Base-by-base conservation (phyloP, 2,797 vertebrate genomes). In the Coendou prehensilis region DNA sequence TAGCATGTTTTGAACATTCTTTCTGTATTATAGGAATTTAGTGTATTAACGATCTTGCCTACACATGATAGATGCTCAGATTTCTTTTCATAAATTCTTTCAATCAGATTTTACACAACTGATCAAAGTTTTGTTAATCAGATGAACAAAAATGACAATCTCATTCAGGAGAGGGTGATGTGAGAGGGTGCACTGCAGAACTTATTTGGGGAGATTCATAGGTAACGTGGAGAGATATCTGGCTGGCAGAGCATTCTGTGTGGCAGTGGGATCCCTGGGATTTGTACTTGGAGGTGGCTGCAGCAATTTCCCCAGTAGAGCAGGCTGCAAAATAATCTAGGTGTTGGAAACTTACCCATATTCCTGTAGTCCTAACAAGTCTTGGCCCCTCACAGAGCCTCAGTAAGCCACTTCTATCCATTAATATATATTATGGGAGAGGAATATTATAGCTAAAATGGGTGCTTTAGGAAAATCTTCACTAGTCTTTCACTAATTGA, bases 41-140 rank as follows among this genome's bases (percentile, higher is more conserved):
- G 14, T 82, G 41, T 1, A n/a, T 23, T 69, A 76, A 37, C 5
- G 7, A 2, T 17, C 20, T 47, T 79, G 1, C 45, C 57, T 97
- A 69, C 54, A 10, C 8, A 64, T 45, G 23, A 41, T 28, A 54
- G 37, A 95, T 93, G 45, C n/a, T 7, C 1, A 1, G 20, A 50
- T 89, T 94, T 76, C 26, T 96, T 75, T 95, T 37, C 9, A 18
- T 79, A 94, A 22, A 9, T 41, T 22, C 50, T 63, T 94, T 93
- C 50, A 52, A 2, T 82, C 64, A 73, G 30, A 91, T 88, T 84
- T 52, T 28, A 57, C 3, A 56, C 9, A n/a, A 67, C 69, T 47
- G 33, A 63, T 37, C 52, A 79, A n/a, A 18, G 0, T 33, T 88
- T 41, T 84, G 13, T 61, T 37, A 28, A 33, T 63, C 30, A 95